Conservation (phyloP, 2,797 vertebrate genomes). For the Ceryle rudis region DNA sequence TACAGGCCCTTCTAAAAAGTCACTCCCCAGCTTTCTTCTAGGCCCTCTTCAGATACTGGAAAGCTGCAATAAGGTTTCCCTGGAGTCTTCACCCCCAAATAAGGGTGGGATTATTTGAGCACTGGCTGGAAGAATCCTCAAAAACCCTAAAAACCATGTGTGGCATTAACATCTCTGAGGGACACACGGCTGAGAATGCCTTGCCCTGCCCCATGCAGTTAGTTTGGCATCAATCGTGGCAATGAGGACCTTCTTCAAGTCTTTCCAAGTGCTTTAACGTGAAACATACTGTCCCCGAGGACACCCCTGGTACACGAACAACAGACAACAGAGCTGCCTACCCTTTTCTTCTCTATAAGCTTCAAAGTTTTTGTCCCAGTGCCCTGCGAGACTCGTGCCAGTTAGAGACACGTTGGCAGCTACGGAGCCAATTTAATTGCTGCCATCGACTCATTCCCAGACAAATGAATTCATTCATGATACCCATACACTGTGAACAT, state of each 20-base stretch:
- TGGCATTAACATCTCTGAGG: neutral
- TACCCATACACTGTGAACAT: neutral
- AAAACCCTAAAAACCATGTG: rapidly evolving
- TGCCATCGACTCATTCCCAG: neutral
- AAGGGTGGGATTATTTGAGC: neutral
- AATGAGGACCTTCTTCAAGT: neutral
- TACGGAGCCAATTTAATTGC: neutral
- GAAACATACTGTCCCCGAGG: neutral
- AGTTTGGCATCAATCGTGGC: neutral
- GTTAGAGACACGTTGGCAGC: neutral
- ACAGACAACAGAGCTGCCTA: neutral
- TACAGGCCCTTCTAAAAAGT: neutral
- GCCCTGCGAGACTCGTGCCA: neutral
- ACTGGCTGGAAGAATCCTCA: rapidly evolving
- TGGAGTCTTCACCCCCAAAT: neutral
- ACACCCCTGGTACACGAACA: neutral
- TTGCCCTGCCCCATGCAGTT: neutral
- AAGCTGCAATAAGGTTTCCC: neutral
- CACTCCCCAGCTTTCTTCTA: neutral
- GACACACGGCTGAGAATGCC: neutral
- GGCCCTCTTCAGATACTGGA: neutral
- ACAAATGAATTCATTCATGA: neutral
- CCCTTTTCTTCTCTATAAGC: neutral
- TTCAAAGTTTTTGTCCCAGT: neutral
- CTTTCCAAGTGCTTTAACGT: neutral